Evolutionary conservation across 1,140 invertebrate species (phyloP).

Genomic region (Lepidostoma basale): DNA sequence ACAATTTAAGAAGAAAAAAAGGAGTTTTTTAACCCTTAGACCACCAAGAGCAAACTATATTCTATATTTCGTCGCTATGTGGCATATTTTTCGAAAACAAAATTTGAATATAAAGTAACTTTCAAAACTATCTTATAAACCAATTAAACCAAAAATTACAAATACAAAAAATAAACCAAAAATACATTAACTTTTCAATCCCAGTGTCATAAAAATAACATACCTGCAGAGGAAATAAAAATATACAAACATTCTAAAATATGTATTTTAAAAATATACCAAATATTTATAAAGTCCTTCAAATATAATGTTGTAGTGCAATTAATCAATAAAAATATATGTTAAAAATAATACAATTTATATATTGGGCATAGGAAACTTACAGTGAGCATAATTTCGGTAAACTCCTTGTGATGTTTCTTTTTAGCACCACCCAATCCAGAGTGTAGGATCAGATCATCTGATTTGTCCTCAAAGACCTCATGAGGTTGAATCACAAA

Average conservation of each 20-base stretch:
- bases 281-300: too few species aligned
- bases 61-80: too few species aligned
- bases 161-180: too few species aligned
- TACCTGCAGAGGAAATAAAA: too few species aligned
- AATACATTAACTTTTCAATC: too few species aligned
- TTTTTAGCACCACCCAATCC: constrained; percentile 31
- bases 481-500: constrained; percentile 41
- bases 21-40: too few species aligned
- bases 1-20: too few species aligned
- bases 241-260: too few species aligned
- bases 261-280: neutral
- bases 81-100: neutral
- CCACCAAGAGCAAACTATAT: too few species aligned
- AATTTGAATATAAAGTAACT: neutral
- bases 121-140: too few species aligned
- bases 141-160: too few species aligned
- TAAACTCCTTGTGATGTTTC: constrained; percentile 30
- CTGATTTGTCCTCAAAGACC: constrained; percentile 10
- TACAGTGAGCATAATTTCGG: constrained; percentile 36
- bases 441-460: constrained; percentile 28
- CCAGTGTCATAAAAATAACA: too few species aligned
- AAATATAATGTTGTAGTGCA: neutral
- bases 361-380: neutral
- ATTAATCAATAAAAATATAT: constrained; percentile 10
- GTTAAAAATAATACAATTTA: neutral